Percentiles rank a stretch among this genome's conserved stretches.
Conservation (phyloP, 2,888 invertebrate genomes). For the Drosophila cracens region DNA sequence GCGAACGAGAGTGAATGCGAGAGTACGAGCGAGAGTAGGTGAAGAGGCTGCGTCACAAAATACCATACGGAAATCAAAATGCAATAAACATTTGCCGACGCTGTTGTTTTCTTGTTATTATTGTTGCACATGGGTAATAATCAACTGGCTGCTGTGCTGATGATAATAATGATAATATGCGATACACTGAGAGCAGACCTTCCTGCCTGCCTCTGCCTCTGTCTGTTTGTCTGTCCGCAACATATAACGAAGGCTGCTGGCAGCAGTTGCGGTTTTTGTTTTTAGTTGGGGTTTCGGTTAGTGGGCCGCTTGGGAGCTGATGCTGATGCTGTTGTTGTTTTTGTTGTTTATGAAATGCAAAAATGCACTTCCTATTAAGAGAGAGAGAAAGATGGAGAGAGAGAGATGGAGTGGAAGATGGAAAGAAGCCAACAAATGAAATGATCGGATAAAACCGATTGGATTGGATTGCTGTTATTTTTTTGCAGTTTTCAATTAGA, state of each 20-base stretch:
- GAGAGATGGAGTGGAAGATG: conserved; percentile 11
- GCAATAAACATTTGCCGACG: conserved; percentile 64
- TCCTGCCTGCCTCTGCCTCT: conserved; percentile 1
- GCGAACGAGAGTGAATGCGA: conserved; percentile 19
- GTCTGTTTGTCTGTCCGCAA: conserved; percentile 9
- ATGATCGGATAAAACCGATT: conserved; percentile 41
- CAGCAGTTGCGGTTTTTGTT: conserved; percentile 57
- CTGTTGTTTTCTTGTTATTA: conserved; percentile 37
- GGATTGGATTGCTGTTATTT: conserved; percentile 19
- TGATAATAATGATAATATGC: conserved; percentile 56
- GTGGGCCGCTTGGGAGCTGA: conserved; percentile 69
- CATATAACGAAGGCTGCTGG: conserved; percentile 33
- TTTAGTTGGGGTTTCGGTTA: conserved; percentile 74
- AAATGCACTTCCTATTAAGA: conserved; percentile 70
- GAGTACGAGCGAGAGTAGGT: conserved; percentile 20
- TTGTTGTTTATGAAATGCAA: conserved; percentile 34
- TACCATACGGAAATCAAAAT: conserved; percentile 74
- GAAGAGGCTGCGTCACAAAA: conserved; percentile 43
- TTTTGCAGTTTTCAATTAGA: conserved; percentile 15
- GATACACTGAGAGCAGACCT: conserved; percentile 38
- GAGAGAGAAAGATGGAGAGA: conserved; percentile 2
- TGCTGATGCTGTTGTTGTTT: conserved; percentile 25
- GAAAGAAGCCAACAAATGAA: conserved; percentile 4
- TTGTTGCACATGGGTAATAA: conserved; percentile 48
- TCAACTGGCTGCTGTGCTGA: conserved; percentile 49